Conservation (phyloP, 1,140 invertebrate genomes). For the Pectinophora gossypiella region DNA sequence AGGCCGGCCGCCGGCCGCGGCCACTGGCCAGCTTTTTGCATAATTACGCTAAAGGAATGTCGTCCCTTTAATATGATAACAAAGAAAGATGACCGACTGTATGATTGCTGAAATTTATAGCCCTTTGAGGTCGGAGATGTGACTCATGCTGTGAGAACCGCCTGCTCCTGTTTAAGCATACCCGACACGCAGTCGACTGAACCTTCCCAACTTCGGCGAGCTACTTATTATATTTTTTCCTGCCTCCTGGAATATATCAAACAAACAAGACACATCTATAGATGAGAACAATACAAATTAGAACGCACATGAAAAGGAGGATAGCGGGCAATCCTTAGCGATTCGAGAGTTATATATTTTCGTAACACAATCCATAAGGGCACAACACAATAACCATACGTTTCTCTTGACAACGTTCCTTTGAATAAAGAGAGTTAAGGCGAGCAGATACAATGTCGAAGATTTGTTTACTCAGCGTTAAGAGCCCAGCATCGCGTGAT, state of each 20-base stretch:
- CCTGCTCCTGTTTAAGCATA: too few relatives aligned
- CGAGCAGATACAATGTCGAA: slow-evolving; percentile 69
- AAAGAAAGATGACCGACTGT: slow-evolving; percentile 69
- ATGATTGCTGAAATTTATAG: slow-evolving; percentile 64
- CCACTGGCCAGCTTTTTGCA: slow-evolving; percentile 69
- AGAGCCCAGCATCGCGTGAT: slow-evolving; percentile 55
- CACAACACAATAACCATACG: slow-evolving; percentile 69
- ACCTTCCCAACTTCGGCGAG: too few relatives aligned
- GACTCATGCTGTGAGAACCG: slow-evolving; percentile 36
- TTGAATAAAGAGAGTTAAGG: slow-evolving; percentile 70
- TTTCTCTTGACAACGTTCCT: slow-evolving; percentile 72
- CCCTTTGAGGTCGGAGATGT: slow-evolving; percentile 21
- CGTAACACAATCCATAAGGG: slow-evolving; percentile 70
- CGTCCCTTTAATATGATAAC: slow-evolving; percentile 69
- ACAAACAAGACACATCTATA: not conserved
- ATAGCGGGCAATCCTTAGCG: slow-evolving; percentile 60
- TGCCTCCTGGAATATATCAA: too few relatives aligned
- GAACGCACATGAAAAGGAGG: slow-evolving; percentile 65
- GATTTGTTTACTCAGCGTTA: slow-evolving; percentile 66
- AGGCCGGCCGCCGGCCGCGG: slow-evolving; percentile 58
- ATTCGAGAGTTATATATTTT: slow-evolving; percentile 64
- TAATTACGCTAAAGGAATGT: slow-evolving; percentile 68
- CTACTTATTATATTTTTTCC: too few relatives aligned
- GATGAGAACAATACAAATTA: not conserved
- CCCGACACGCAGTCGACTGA: too few relatives aligned